A percentile compares a stretch with the other conserved stretches of the same genome.
phyloP scores from a whole-genome alignment of 2,888 invertebrate genomes.

The Xanthorhoe designata region DNA sequence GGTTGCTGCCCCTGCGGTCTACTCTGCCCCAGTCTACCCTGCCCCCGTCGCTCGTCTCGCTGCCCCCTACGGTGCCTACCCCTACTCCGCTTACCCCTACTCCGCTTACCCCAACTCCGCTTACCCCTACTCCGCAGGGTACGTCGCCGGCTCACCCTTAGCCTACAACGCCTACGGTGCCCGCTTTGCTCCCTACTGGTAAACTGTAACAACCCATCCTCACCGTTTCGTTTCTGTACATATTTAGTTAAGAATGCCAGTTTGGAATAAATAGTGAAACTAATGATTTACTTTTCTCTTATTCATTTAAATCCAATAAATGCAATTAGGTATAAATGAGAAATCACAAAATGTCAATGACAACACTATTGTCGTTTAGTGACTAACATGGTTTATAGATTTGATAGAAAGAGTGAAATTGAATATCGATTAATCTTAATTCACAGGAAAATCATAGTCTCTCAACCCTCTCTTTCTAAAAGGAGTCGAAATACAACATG shows the following conservation, averaged over 20 bases:
- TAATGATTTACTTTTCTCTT: constrained; percentile 33
- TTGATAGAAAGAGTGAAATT: too few species aligned
- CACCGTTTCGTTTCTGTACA: constrained; percentile 49
- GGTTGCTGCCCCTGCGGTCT: constrained; percentile 47
- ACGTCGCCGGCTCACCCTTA: constrained; percentile 37
- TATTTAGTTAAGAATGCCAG: constrained; percentile 45
- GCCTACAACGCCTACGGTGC: constrained; percentile 40
- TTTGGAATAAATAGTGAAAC: constrained; percentile 56
- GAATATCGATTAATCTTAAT: too few species aligned
- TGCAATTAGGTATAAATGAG: too few species aligned
- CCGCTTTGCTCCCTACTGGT: constrained; percentile 47
- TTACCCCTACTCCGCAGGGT: constrained; percentile 38
- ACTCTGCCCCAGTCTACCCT: constrained; percentile 43
- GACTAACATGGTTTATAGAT: too few species aligned
- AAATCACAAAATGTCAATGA: too few species aligned
- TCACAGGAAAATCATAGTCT: too few species aligned
- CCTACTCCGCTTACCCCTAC: too few species aligned
- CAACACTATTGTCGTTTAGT: too few species aligned
- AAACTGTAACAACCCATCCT: constrained; percentile 33
- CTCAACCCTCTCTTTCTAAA: too few species aligned
- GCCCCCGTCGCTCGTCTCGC: constrained; percentile 31
- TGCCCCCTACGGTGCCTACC: constrained; percentile 10
- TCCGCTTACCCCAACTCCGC: constrained; percentile 39
- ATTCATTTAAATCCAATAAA: neutral
- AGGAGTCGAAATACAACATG: too few species aligned